phyloP scores from a whole-genome alignment of 2,113 vertebrate species.

The Regulus satrapa region DNA sequence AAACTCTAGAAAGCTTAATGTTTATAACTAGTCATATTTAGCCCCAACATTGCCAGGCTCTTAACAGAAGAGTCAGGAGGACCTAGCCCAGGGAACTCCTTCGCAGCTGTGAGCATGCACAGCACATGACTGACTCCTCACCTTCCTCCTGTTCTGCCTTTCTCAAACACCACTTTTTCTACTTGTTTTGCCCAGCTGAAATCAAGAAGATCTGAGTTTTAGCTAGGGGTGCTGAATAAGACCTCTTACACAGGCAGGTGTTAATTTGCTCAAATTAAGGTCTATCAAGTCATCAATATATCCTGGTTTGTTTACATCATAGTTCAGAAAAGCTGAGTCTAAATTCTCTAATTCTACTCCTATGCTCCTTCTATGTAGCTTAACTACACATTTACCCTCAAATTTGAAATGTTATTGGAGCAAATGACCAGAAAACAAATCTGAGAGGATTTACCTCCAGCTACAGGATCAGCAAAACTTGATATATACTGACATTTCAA shows the following conservation, averaged over 20 bases:
- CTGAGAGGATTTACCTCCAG: background rate
- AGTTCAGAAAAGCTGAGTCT: background rate
- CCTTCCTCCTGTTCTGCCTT: background rate
- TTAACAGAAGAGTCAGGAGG: background rate
- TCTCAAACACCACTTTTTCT: background rate
- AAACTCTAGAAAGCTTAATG: background rate
- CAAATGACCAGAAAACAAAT: background rate
- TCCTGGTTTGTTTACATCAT: background rate
- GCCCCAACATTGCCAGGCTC: background rate
- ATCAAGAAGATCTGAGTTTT: background rate
- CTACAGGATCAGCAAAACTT: background rate
- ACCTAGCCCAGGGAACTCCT: background rate
- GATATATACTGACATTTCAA: background rate
- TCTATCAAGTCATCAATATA: background rate
- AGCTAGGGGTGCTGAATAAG: background rate
- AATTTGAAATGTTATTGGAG: background rate
- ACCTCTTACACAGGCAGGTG: background rate
- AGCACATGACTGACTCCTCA: rapidly evolving
- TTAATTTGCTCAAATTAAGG: background rate
- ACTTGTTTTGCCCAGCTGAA: background rate
- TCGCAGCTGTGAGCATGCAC: background rate
- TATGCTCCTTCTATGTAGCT: background rate
- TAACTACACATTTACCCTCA: background rate
- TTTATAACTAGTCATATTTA: background rate
- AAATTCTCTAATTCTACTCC: background rate